These are phyloP conservation scores for Pantherophis guttatus DNA, from an alignment of 2,113 vertebrate species.

Conservation along the genomic window DNA sequence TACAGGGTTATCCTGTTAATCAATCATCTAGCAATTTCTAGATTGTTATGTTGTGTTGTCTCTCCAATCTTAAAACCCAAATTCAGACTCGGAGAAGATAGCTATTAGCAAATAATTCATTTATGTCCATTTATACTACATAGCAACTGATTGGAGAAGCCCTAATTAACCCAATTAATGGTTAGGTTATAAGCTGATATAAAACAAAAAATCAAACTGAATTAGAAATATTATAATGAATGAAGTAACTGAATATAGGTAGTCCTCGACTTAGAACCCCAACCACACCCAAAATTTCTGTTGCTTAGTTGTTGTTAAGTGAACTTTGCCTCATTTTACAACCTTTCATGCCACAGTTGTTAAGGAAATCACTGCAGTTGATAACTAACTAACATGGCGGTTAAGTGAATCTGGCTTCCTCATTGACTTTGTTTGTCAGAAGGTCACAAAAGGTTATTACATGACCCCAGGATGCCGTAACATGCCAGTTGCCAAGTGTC, in stretches of 20 bases:
- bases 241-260: neutral
- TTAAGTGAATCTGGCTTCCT: neutral
- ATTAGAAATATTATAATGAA: neutral
- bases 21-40: conserved; percentile 74
- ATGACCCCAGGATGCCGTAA: neutral
- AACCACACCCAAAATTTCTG: neutral
- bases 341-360: neutral
- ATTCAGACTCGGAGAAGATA: conserved; percentile 16
- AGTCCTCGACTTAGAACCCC: neutral
- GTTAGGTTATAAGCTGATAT: neutral
- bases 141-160: conserved; percentile 45
- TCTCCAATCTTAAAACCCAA: conserved; percentile 52
- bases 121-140: conserved; percentile 41
- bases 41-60: no score
- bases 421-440: neutral
- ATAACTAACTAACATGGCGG: neutral
- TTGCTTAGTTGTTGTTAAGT: neutral
- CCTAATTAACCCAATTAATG: neutral
- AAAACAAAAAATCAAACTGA: neutral
- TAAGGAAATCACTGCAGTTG: neutral
- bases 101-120: conserved; percentile 40
- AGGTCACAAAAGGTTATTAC: neutral
- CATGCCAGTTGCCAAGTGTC: neutral
- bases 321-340: neutral
- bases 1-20: conserved; percentile 79